Base-by-base conservation (phyloP, 2,797 vertebrate species). In the Etheostoma nigrum region DNA sequence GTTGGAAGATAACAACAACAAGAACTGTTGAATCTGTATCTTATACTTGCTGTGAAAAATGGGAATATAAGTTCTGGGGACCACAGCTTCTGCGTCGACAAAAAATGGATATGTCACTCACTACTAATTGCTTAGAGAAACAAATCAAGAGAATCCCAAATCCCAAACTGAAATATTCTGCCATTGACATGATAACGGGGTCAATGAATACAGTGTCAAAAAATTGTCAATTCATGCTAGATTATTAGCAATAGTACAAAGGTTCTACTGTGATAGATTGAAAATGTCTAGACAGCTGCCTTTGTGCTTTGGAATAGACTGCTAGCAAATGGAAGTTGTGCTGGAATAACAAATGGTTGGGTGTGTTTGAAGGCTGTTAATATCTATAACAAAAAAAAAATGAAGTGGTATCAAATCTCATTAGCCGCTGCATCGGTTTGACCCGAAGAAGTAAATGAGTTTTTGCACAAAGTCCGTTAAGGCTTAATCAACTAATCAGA, bases 401-500 rank as follows among this genome's bases (percentile, higher is more conserved):
- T 44, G 49, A 76, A 75, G 67, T 18, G 0, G 21, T 54, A 82
- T 92, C 88, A 92, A 82, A 89, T 77, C 85, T 91, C 90, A 93
- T 94, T 94, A 94, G 81, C 72, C 7, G 81, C 85, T 69, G 79
- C 78, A 78, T 79, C 89, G 85, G 79, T 85, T 30, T 82, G 84
- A 86, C 89, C 79, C 81, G 11, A 71, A 87, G 71, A 84, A 86
- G 79, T 87, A 93, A 93, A 92, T 93, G 78, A 91, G 87, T 90
- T 92, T 92, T 74, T 79, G 86, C 78, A 82, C 80, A 81, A 93
- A 94, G 93, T 92, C 89, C 91, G 91, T 90, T 91, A 59, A 91
- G 86, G 76, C 81, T 88, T 94, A 94, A 95, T 95, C 85, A 88
- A 87, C 80, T 92, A 93, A 94, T 95, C 90, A 94, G 82, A 70